phyloP scores from a whole-genome alignment of 2,113 vertebrate species.

The Rattus norvegicus region DNA sequence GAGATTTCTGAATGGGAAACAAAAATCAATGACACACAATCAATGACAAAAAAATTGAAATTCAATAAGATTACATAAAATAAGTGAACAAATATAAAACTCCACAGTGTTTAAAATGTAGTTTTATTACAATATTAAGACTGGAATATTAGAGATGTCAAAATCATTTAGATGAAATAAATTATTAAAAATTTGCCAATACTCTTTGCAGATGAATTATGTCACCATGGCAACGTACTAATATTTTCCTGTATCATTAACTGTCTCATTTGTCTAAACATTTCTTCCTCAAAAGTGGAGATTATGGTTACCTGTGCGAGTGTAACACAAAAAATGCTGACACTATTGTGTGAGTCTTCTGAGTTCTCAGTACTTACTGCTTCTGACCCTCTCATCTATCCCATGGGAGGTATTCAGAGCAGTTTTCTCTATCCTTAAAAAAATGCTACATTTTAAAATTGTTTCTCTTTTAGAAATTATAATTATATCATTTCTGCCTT shows the following conservation, averaged over 20 bases:
- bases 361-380: too few species aligned
- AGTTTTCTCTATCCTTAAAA: too few species aligned
- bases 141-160: not conserved
- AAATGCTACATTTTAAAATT: too few species aligned
- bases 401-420: too few species aligned
- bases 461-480: not conserved
- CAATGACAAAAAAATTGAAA: not conserved
- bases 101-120: not conserved
- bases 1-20: not conserved
- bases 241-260: not conserved
- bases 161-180: not conserved
- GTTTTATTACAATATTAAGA: not conserved
- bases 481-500: not conserved
- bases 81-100: too few species aligned
- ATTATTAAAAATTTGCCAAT: not conserved
- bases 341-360: too few species aligned
- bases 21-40: not conserved
- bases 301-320: not conserved
- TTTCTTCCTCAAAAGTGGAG: not conserved
- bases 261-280: not conserved
- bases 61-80: not conserved
- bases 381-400: too few species aligned
- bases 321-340: too few species aligned
- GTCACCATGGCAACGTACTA: not conserved
- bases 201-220: not conserved